phyloP scores from a whole-genome alignment of 2,113 vertebrate species.

The Eretmochelys imbricata region DNA sequence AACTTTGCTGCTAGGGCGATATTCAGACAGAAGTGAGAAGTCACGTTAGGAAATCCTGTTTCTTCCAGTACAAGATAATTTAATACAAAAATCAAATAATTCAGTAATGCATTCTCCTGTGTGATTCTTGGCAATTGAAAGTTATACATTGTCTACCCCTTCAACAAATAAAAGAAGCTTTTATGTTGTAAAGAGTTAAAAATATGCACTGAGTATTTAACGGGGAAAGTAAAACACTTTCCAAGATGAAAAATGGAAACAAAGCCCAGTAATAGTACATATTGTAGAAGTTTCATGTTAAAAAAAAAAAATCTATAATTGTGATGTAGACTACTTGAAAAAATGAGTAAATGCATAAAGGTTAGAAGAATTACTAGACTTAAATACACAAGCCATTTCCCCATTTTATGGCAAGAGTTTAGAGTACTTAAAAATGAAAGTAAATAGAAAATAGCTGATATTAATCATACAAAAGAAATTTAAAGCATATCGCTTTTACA shows the following conservation, averaged over 20 bases:
- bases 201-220: constrained; percentile 49
- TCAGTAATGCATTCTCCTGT: constrained; percentile 12
- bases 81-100: neutral
- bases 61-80: constrained; percentile 17
- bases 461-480: neutral
- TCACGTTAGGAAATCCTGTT: constrained; percentile 16
- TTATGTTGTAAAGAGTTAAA: constrained; percentile 42
- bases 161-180: neutral
- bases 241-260: constrained; percentile 48
- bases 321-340: constrained; percentile 6
- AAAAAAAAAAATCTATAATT: constrained; percentile 2
- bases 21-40: neutral
- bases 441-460: constrained; percentile 15
- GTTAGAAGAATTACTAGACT: constrained; percentile 38
- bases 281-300: constrained; percentile 15
- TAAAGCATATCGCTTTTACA: neutral
- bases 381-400: constrained; percentile 51
- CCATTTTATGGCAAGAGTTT: constrained; percentile 38
- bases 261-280: constrained; percentile 20
- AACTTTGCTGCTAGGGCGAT: neutral
- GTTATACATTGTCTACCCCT: constrained; percentile 7
- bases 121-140: constrained; percentile 40
- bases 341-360: constrained; percentile 20
- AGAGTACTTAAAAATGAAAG: constrained; percentile 41
- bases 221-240: constrained; percentile 44